A percentile compares a stretch with the other conserved stretches of the same genome.
These are phyloP conservation scores for Sipha flava DNA, from an alignment of 1,140 invertebrate species.

Conservation along the genomic window DNA sequence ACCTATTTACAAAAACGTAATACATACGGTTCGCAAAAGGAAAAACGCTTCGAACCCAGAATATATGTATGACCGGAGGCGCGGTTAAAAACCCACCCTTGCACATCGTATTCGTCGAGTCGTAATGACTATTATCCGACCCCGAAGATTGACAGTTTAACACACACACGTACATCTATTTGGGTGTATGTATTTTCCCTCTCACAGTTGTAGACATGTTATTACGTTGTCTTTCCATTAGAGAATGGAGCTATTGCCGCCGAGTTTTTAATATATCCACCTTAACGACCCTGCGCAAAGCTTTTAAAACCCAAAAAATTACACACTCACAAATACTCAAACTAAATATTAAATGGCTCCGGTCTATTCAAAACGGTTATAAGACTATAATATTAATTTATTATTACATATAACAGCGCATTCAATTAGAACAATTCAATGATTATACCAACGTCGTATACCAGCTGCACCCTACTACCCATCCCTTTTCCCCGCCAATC, in stretches of 20 bases:
- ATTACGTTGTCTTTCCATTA: constrained; percentile 30
- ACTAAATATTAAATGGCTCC: not conserved
- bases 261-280: not conserved
- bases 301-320: constrained; percentile 12
- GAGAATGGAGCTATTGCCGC: not conserved
- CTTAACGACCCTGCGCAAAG: not conserved
- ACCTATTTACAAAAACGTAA: no score
- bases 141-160: constrained; percentile 29
- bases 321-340: not conserved
- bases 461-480: not conserved
- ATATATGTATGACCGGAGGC: not conserved
- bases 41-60: not conserved
- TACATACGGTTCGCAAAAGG: not conserved
- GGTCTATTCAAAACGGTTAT: not conserved
- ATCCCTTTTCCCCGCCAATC: not conserved
- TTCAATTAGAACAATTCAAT: constrained; percentile 15
- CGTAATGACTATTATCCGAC: constrained; percentile 31
- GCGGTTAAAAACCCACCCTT: not conserved
- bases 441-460: not conserved
- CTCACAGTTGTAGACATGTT: constrained; percentile 4
- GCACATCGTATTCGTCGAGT: not conserved
- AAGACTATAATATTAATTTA: not conserved
- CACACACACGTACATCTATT: not conserved
- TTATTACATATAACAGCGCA: not conserved
- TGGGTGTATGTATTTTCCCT: not conserved